Evolutionary conservation across 2,113 vertebrate species (phyloP), one percentile per base, ranked within the genome.

Genomic region (Sterna hirundo): DNA sequence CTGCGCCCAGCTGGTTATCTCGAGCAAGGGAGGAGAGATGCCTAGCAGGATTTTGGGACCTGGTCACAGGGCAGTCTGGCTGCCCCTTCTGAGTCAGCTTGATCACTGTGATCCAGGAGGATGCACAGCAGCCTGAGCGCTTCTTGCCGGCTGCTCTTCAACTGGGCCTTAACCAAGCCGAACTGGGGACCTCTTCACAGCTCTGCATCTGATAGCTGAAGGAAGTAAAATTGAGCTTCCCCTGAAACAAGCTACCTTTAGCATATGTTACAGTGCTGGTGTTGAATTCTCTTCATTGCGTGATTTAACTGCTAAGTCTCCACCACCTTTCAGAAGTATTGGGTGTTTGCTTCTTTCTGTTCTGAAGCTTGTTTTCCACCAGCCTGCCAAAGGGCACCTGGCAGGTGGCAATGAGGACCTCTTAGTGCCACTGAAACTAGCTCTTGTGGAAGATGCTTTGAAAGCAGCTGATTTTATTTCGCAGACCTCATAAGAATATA

Each of bases 201-300:
- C 17, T 89, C 34, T 75, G 77, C 1, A 2, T 32, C 20, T 76
- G 26, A 27, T 15, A 65, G 66, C 7, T 36, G 49, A 30, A 36
- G 8, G 49, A 61, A 23, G 16, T 44, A 77, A 86, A 88, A 51
- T 4, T 22, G 36, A 90, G 44, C 23, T 72, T 90, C 52, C 16
- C 5, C 29, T 46, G 15, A 70, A 83, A 46, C 36, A 57, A 46
- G 22, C 15, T 80, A 20, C 46, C 15, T 69, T 44, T 36, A 64
- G 30, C 0, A 1, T 58, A 16, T 60, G 60, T 72, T 62, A 49
- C 1, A 9, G 26, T 78, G 38, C 55, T 70, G 19, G 15, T 0
- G 4, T 54, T 38, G 38, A 5, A 20, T 55, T 61, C 49, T 60
- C 65, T 15, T 75, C 26, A 1, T 27, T 55, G 69, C 0, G 0